Base-by-base conservation (phyloP, 1,140 invertebrate species). In the Macrobrachium nipponense region DNA sequence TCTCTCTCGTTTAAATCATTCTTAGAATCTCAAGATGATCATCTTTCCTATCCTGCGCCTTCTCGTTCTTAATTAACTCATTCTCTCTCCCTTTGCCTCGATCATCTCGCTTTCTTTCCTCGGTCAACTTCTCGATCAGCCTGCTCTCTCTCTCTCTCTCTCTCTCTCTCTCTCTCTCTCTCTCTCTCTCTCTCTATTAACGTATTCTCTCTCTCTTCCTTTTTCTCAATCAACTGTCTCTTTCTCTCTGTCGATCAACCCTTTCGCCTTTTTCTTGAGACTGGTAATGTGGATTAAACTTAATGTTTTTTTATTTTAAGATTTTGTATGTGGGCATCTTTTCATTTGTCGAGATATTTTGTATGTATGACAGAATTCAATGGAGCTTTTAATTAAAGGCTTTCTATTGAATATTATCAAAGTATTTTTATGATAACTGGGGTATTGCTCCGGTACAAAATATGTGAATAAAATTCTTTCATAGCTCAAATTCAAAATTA, bases 231-330 rank as follows among this genome's bases (percentile, higher is more conserved):
- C 77, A 76, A 36, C 27, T 44, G 23, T 66, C 60, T 66, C 60
- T 36, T 17, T 80, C 78, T 80, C 78, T 80, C 78, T 36, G 23
- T 80, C 20, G 62, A n/a, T 72, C 20, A n/a, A 23, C 68, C 36
- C 68, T 72, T 36, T 72, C 20, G 2, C 68, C 36, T 20, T 36
- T 72, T 23, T 72, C 7, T 15, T 5, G 5, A 72, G 2, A 20
- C 8, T 14, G 20, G 68, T 36, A 2, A 36, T 23, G 8, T 36
- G 20, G 20, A n/a, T n/a, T n/a, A n/a, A n/a, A n/a, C n/a, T n/a
- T n/a, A n/a, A n/a, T n/a, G n/a, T n/a, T n/a, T n/a, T n/a, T n/a
- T n/a, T n/a, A n/a, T n/a, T n/a, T n/a, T n/a, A n/a, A n/a, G 27
- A 2, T 36, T 36, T 36, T 36, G 27, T 36, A 36, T 36, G 4